Conservation (phyloP, 2,888 invertebrate species). For the Drosophila affinis region DNA sequence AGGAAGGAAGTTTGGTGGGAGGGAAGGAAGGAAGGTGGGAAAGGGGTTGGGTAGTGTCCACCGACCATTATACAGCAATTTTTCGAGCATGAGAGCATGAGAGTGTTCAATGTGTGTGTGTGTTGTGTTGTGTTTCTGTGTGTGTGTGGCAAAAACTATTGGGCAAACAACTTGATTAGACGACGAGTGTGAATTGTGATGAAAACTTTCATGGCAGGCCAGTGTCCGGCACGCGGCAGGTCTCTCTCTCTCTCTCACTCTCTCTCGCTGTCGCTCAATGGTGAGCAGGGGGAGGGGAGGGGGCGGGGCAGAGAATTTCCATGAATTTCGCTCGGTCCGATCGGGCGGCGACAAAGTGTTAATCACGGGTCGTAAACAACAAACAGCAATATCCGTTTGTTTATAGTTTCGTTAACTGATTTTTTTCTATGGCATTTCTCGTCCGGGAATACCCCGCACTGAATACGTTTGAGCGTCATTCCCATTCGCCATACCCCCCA, state of each 20-base stretch:
- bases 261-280: neutral
- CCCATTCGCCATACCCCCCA: neutral
- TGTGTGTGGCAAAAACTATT: slow-evolving; percentile 65
- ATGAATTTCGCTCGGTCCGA: slow-evolving; percentile 15
- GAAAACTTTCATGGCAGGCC: slow-evolving; percentile 26
- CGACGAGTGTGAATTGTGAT: slow-evolving; percentile 60
- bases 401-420: slow-evolving; percentile 46
- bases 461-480: slow-evolving; percentile 22
- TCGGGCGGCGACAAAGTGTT: slow-evolving; percentile 40
- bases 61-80: slow-evolving; percentile 33
- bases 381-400: slow-evolving; percentile 62
- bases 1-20: neutral
- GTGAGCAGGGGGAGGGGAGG: neutral
- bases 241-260: slow-evolving; percentile 41
- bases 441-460: slow-evolving; percentile 33
- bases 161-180: slow-evolving; percentile 74
- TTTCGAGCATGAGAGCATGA: neutral
- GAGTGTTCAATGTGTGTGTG: neutral
- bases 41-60: slow-evolving; percentile 11
- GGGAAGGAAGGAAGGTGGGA: neutral
- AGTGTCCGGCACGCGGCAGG: slow-evolving; percentile 62
- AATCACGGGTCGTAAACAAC: slow-evolving; percentile 65
- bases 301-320: slow-evolving; percentile 41
- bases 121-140: neutral
- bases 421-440: slow-evolving; percentile 27